Conservation (phyloP, 2,797 vertebrate genomes). For the Ambastaia sidthimunki region DNA sequence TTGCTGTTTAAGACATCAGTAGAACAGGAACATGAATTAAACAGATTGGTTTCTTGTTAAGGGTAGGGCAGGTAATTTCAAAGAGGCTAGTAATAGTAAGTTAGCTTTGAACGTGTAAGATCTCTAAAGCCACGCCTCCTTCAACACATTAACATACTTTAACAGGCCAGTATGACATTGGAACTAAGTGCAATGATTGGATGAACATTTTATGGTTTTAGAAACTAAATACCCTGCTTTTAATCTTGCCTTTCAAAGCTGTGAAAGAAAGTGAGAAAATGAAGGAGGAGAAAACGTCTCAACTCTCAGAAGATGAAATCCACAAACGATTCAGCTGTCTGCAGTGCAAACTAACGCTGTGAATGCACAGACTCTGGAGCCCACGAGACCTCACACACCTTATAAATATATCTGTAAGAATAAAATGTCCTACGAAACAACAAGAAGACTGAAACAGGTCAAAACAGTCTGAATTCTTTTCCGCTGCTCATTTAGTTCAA, state of each 20-base stretch:
- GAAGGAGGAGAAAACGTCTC: slow-evolving; percentile 3
- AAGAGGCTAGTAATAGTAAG: no score
- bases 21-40: slow-evolving; percentile 57
- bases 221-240: no score
- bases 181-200: no score
- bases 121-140: no score
- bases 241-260: not conserved
- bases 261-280: slow-evolving; percentile 9
- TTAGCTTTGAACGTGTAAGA: no score
- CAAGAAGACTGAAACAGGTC: slow-evolving; percentile 1
- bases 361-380: slow-evolving; percentile 5
- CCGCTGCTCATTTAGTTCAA: slow-evolving; percentile 1
- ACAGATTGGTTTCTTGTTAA: not conserved
- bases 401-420: no score
- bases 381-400: not conserved
- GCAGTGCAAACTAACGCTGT: not conserved
- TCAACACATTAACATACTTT: no score
- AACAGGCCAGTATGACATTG: no score
- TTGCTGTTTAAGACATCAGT: no score
- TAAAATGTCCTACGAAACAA: not conserved
- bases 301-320: slow-evolving; percentile 51
- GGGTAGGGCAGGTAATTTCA: no score
- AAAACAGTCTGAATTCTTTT: slow-evolving; percentile 12
- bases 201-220: no score
- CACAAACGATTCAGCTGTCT: slow-evolving; percentile 43